phyloP scores from a whole-genome alignment of 1,140 invertebrate species.

The Pygmarrhopalites habei region DNA sequence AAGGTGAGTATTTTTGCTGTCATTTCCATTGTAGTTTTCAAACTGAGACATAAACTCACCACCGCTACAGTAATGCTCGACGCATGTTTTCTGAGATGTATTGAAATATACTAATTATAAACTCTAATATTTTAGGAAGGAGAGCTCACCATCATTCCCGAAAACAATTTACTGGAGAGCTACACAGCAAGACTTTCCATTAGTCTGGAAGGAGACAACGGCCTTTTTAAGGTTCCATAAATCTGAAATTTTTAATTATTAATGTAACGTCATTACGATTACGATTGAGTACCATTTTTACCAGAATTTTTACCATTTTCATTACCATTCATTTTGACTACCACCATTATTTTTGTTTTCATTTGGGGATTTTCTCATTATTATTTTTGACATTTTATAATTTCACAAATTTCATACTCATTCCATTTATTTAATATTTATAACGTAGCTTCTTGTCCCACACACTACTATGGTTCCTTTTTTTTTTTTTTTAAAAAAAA shows the following conservation, averaged over 20 bases:
- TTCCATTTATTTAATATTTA: neutral
- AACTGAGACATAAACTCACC: no score
- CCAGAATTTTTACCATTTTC: neutral
- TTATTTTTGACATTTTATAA: neutral
- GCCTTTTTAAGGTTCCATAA: slow-evolving; percentile 62
- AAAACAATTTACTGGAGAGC: slow-evolving; percentile 74
- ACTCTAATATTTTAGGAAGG: no score
- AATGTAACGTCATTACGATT: neutral
- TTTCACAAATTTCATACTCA: neutral
- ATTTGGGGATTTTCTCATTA: neutral
- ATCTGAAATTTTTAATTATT: neutral
- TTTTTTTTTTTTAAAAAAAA: no score
- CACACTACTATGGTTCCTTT: no score
- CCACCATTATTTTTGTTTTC: no score
- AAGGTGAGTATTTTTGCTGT: no score
- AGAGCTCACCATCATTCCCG: slow-evolving; percentile 72
- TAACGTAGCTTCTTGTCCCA: no score
- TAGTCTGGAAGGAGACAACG: slow-evolving; percentile 75
- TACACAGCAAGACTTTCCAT: slow-evolving; percentile 72
- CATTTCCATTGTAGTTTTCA: no score
- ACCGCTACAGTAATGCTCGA: no score
- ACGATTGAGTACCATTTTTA: neutral
- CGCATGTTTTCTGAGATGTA: slow-evolving; percentile 53
- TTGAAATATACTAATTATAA: no score
- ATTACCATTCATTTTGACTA: no score